Percentiles rank a stretch among this genome's conserved stretches.
phyloP scores from a whole-genome alignment of 2,888 invertebrate species.

The Ichneumoninae sp. region DNA sequence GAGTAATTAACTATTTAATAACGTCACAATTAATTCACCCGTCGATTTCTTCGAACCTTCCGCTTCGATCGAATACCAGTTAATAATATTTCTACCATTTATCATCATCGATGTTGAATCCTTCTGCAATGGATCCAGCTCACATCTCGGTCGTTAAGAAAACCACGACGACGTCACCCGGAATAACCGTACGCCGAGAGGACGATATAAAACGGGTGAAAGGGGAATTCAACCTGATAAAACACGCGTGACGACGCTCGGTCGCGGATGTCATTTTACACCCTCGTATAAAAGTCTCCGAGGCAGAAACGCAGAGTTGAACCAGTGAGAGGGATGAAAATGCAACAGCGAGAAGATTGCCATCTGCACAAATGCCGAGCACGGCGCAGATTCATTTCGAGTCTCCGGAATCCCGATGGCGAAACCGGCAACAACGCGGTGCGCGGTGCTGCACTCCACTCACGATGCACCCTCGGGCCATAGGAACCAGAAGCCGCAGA shows the following conservation, averaged over 20 bases:
- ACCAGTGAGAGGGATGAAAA: constrained; percentile 13
- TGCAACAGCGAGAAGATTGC: constrained; percentile 32
- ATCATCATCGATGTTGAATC: too few species aligned
- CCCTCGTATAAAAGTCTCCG: constrained; percentile 30
- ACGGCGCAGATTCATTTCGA: constrained; percentile 22
- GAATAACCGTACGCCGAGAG: not conserved
- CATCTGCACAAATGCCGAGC: constrained; percentile 34
- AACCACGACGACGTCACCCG: too few species aligned
- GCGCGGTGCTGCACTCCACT: constrained; percentile 1
- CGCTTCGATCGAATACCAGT: too few species aligned
- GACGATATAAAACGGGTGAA: not conserved
- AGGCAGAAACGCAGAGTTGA: constrained; percentile 7
- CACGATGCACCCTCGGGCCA: constrained; percentile 7
- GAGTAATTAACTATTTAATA: too few species aligned
- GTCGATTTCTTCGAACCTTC: too few species aligned
- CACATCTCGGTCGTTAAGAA: too few species aligned
- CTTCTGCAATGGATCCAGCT: too few species aligned
- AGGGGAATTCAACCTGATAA: constrained; percentile 29
- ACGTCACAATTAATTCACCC: too few species aligned
- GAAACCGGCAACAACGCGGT: constrained; percentile 1
- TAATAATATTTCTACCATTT: too few species aligned
- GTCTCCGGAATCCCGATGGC: constrained; percentile 7
- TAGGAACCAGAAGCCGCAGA: constrained; percentile 31
- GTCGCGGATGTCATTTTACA: constrained; percentile 18
- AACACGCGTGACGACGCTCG: constrained; percentile 20